Percentiles rank a stretch among this genome's conserved stretches.
phyloP scores from a whole-genome alignment of 2,113 vertebrate species.

The Reinhardtius hippoglossoides region DNA sequence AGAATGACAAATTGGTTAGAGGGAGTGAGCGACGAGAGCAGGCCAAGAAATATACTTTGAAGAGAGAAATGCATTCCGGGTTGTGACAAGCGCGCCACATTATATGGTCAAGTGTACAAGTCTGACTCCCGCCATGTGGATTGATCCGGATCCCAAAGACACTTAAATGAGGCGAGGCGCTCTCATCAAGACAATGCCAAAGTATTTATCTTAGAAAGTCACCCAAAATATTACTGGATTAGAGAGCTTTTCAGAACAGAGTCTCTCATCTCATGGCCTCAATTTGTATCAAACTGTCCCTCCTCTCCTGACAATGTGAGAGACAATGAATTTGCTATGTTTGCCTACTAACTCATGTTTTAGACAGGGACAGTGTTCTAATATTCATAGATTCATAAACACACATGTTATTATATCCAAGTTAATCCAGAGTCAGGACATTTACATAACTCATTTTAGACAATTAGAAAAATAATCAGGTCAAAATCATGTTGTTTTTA shows the following conservation, averaged over 20 bases:
- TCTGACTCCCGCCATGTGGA: slow-evolving; percentile 63
- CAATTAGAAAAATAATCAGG: slow-evolving; percentile 35
- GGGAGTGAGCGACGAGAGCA: slow-evolving; percentile 74
- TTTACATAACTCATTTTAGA: slow-evolving; percentile 24
- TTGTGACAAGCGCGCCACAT: slow-evolving; percentile 75
- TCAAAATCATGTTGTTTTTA: slow-evolving; percentile 12
- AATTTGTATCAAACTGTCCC: slow-evolving; percentile 57
- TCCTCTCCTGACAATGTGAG: slow-evolving; percentile 32
- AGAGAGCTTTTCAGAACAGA: slow-evolving; percentile 62
- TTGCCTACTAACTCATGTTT: slow-evolving; percentile 17
- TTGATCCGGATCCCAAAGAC: slow-evolving; percentile 75
- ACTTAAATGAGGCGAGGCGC: slow-evolving; percentile 65
- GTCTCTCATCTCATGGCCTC: slow-evolving; percentile 67
- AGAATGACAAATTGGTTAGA: slow-evolving; percentile 86
- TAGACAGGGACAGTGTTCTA: not conserved
- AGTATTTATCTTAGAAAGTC: slow-evolving; percentile 77
- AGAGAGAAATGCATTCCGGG: slow-evolving; percentile 74
- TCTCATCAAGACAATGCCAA: slow-evolving; percentile 73
- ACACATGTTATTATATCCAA: slow-evolving; percentile 15
- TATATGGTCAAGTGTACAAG: slow-evolving; percentile 79
- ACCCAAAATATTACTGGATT: slow-evolving; percentile 76
- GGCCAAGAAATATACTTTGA: slow-evolving; percentile 82
- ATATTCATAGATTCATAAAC: slow-evolving; percentile 16
- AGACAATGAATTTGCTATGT: slow-evolving; percentile 19
- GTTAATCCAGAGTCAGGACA: slow-evolving; percentile 28